Evolutionary conservation across 2,888 invertebrate genomes (phyloP).

Genomic region (Hemistola chrysoprasaria): DNA sequence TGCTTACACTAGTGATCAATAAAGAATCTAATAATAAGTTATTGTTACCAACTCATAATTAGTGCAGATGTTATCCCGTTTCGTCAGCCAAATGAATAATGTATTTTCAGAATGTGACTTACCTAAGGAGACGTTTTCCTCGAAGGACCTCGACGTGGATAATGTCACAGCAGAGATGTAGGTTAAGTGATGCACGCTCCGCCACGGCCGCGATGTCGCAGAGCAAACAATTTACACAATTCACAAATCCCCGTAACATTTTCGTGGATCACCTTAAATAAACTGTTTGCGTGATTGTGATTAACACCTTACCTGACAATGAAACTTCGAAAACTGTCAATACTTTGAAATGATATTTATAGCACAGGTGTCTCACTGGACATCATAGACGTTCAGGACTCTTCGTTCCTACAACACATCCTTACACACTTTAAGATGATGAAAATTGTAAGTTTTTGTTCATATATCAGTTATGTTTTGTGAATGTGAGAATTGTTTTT

Average conservation of each 20-base stretch:
- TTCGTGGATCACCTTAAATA: constrained; percentile 74
- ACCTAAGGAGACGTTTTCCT: constrained; percentile 7
- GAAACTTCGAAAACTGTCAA: constrained; percentile 74
- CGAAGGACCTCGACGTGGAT: constrained; percentile 8
- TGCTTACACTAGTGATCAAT: too few relatives aligned
- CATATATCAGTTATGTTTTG: too few relatives aligned
- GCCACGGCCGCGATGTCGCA: constrained; percentile 27
- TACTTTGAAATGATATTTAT: constrained; percentile 70
- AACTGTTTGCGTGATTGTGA: constrained; percentile 75
- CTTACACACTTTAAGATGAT: constrained; percentile 53
- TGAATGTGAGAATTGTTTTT: too few relatives aligned
- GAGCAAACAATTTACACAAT: constrained; percentile 72
- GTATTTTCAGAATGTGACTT: not conserved
- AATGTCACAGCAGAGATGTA: constrained; percentile 36
- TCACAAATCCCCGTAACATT: constrained; percentile 71
- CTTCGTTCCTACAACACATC: constrained; percentile 53
- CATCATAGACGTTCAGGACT: constrained; percentile 65
- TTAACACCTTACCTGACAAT: constrained; percentile 75
- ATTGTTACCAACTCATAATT: too few relatives aligned
- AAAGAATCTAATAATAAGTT: too few relatives aligned
- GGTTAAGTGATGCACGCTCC: constrained; percentile 51
- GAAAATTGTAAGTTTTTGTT: constrained; percentile 65
- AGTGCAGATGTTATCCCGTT: too few relatives aligned
- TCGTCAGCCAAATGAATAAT: too few relatives aligned
- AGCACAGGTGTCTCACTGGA: constrained; percentile 50